Evolutionary conservation across 30 jellyfish, hydroid and myxozoan genomes (phyloP).

Genomic region (Clytia hemisphaerica): DNA sequence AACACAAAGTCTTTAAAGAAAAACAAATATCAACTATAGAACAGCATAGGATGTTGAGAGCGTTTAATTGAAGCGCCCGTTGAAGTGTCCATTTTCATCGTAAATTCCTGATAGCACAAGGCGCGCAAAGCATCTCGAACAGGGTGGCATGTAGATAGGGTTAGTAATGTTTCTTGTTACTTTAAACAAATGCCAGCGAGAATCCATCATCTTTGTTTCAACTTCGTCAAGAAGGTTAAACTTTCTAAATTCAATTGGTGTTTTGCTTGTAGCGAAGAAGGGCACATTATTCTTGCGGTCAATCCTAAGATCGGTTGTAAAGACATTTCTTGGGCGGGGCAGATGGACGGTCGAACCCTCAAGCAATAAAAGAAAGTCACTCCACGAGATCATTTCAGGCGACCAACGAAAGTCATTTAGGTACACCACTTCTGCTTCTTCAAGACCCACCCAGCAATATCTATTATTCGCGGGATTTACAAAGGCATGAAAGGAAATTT

Average conservation of each 20-base stretch:
- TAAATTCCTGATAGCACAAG: neutral
- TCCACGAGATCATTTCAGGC: neutral
- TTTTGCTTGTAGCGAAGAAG: constrained; percentile 31
- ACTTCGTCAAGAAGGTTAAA: constrained; percentile 13
- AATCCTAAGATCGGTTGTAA: constrained; percentile 24
- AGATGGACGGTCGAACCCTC: constrained; percentile 43
- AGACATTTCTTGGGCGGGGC: constrained; percentile 36
- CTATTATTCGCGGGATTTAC: constrained; percentile 37
- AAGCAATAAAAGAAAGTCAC: constrained; percentile 13
- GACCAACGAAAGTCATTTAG: constrained; percentile 21
- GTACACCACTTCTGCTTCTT: constrained; percentile 14
- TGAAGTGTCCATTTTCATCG: neutral
- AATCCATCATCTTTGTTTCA: constrained; percentile 36
- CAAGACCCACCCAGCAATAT: constrained; percentile 25
- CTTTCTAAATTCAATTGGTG: neutral
- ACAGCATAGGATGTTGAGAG: no score
- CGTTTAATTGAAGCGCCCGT: no score
- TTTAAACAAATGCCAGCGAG: no score
- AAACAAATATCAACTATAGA: no score
- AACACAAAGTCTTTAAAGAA: no score
- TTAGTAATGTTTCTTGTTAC: no score
- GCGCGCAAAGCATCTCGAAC: neutral
- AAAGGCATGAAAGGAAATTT: neutral
- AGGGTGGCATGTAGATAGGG: neutral
- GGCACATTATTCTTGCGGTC: constrained; percentile 15